A percentile compares a stretch with the other conserved stretches of the same genome.
phyloP scores from a whole-genome alignment of 2,888 invertebrate species.

The Venusia cambrica region DNA sequence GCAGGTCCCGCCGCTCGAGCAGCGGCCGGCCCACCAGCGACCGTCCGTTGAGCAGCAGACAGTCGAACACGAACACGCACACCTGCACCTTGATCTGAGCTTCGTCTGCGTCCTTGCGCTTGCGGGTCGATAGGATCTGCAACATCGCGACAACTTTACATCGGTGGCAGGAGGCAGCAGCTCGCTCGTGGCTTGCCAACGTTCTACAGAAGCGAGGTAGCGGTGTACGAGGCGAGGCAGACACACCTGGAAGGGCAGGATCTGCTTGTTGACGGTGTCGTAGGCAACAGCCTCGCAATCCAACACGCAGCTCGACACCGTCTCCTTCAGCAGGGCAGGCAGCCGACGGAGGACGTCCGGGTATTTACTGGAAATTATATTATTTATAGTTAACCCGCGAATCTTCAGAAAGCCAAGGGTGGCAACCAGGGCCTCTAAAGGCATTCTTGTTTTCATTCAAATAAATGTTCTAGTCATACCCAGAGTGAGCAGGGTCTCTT shows the following conservation, averaged over 20 bases:
- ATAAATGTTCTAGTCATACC: no score
- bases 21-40: slow-evolving; percentile 91
- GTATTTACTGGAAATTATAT: slow-evolving; percentile 95
- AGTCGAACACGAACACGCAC: slow-evolving; percentile 97
- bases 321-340: slow-evolving; percentile 72
- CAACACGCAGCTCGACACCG: slow-evolving; percentile 91
- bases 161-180: no score
- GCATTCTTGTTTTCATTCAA: no score
- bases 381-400: no score
- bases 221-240: neutral
- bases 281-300: slow-evolving; percentile 99
- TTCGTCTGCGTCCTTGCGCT: slow-evolving; percentile 88
- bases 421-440: no score
- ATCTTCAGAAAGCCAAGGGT: no score
- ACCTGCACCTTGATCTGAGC: slow-evolving; percentile 86
- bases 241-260: slow-evolving; percentile 93
- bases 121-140: slow-evolving; percentile 93
- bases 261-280: slow-evolving; percentile 92
- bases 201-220: neutral
- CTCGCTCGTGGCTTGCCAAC: no score
- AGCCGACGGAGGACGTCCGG: slow-evolving; percentile 93
- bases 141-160: no score
- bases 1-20: slow-evolving; percentile 84
- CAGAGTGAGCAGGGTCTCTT: no score
- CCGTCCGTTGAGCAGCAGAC: slow-evolving; percentile 94